Evolutionary conservation across 2,797 vertebrate species (phyloP).

Genomic region (Sebastes itinus): DNA sequence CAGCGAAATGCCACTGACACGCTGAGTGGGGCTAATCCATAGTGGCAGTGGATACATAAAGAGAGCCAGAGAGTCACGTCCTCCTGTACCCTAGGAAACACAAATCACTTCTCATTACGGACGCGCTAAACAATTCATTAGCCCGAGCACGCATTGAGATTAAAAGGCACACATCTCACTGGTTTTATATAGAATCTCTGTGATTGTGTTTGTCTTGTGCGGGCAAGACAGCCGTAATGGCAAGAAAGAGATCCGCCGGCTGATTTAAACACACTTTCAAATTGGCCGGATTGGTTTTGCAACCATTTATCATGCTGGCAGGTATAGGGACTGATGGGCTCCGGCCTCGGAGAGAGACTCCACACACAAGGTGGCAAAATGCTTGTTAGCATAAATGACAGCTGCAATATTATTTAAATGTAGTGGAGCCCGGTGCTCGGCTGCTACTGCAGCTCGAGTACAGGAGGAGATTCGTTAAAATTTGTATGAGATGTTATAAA

Average conservation of each 20-base stretch:
- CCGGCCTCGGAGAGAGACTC: conserved; percentile 44
- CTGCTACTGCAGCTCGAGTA: conserved; percentile 26
- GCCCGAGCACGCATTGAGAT: conserved; percentile 37
- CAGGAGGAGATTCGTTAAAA: conserved; percentile 11
- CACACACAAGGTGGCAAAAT: conserved; percentile 53
- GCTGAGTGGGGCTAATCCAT: conserved; percentile 72
- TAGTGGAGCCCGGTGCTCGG: conserved; percentile 24
- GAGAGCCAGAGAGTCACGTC: conserved; percentile 66
- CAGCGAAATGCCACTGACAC: conserved; percentile 71
- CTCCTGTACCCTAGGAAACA: conserved; percentile 63
- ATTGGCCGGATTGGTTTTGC: conserved; percentile 49
- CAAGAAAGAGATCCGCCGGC: conserved; percentile 27
- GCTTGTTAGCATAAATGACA: conserved; percentile 70
- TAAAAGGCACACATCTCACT: conserved; percentile 44
- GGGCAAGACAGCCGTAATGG: conserved; percentile 11
- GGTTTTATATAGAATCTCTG: conserved; percentile 36
- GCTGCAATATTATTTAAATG: conserved; percentile 66
- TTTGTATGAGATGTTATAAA: neutral
- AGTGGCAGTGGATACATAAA: conserved; percentile 70
- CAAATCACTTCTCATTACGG: conserved; percentile 71
- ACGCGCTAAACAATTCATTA: conserved; percentile 72
- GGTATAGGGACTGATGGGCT: conserved; percentile 39
- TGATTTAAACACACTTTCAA: conserved; percentile 58
- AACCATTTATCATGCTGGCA: conserved; percentile 62
- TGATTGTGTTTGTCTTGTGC: conserved; percentile 36